Evolutionary conservation across 2,888 invertebrate genomes (phyloP).

Genomic region (Clistopyga incitator): DNA sequence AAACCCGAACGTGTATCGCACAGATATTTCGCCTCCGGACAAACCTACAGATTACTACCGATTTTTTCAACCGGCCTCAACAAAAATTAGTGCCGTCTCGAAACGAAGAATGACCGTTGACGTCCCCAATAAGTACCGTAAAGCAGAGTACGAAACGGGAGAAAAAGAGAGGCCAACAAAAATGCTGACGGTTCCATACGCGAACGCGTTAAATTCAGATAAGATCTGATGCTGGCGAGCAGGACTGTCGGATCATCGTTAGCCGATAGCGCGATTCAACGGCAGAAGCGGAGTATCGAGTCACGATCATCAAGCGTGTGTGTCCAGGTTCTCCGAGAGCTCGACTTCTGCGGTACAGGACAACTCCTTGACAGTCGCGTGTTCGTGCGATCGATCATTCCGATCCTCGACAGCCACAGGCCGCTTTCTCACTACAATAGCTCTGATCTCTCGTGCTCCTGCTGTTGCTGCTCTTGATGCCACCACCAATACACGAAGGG

Average conservation of each 20-base stretch:
- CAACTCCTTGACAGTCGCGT: conserved; percentile 71
- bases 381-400: conserved; percentile 82
- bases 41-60: background rate
- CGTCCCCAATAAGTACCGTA: background rate
- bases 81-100: background rate
- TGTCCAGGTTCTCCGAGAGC: conserved; percentile 42
- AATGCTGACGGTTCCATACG: conserved; percentile 57
- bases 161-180: background rate
- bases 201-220: conserved; percentile 71
- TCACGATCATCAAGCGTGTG: conserved; percentile 61
- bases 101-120: conserved; percentile 12
- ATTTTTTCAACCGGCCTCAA: background rate
- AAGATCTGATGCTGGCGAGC: conserved; percentile 61
- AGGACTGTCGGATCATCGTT: conserved; percentile 79
- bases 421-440: conserved; percentile 30
- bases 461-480: conserved; percentile 52
- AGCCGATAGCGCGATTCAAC: conserved; percentile 60
- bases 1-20: no score
- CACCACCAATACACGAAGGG: conserved; percentile 16
- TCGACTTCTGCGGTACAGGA: conserved; percentile 48
- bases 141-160: no score
- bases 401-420: conserved; percentile 45
- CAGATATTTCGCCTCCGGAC: no score
- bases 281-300: conserved; percentile 59
- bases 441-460: conserved; percentile 46